Conservation (phyloP, 1,140 invertebrate species). For the Anagrus nilaparvatae region DNA sequence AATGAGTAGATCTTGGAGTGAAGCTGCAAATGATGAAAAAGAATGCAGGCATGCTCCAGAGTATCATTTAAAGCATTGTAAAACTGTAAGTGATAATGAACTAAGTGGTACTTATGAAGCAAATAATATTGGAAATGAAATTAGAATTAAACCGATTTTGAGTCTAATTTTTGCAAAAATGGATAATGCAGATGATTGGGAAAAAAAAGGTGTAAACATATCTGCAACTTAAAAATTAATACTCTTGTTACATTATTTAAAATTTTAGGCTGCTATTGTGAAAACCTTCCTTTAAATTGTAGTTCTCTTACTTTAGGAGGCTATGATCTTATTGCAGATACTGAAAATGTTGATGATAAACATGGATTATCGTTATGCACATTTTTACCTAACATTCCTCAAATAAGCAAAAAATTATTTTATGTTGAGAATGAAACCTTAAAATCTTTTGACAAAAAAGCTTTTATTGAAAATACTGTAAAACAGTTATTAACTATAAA, state of each 20-base stretch:
- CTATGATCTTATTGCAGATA: conserved; percentile 15
- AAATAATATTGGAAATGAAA: conserved; percentile 9
- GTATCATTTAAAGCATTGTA: conserved; percentile 10
- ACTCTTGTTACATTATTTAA: not conserved
- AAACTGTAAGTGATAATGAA: conserved; percentile 1
- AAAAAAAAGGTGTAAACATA: conserved; percentile 2
- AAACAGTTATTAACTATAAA: conserved; percentile 7
- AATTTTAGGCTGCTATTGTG: conserved; percentile 18
- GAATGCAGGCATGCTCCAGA: conserved; percentile 16
- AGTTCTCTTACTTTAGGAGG: conserved; percentile 11
- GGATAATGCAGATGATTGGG: conserved; percentile 10
- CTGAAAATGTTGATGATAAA: conserved; percentile 19
- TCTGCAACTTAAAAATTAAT: not conserved
- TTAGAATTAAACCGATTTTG: conserved; percentile 25
- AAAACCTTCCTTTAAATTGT: conserved; percentile 18
- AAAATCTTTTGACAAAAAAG: conserved; percentile 8
- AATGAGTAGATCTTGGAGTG: conserved; percentile 26
- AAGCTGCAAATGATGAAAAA: conserved; percentile 24
- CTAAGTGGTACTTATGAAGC: conserved; percentile 2
- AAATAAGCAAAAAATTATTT: conserved; percentile 18
- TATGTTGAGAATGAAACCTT: not conserved
- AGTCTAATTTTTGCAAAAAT: conserved; percentile 22
- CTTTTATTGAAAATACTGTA: conserved; percentile 2
- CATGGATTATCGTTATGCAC: conserved; percentile 15
- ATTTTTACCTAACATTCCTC: conserved; percentile 27